Base-by-base conservation (phyloP, 2,797 vertebrate genomes). In the Eremophila alpestris region DNA sequence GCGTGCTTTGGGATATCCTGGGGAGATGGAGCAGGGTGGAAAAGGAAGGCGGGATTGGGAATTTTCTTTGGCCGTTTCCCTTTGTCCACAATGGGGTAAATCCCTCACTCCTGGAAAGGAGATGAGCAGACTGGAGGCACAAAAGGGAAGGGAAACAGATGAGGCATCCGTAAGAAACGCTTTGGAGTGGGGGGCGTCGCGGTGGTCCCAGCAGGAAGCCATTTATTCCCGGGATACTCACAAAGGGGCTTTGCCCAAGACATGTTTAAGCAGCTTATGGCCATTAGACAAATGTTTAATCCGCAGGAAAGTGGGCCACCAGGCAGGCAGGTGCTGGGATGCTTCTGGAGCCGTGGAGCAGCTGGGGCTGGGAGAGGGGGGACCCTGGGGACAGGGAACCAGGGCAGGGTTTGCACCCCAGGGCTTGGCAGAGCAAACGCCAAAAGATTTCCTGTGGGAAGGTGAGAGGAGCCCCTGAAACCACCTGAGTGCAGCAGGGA, bases 211-310 rank as follows among this genome's bases (percentile, higher is more conserved):
- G 93, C 83, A 69, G 85, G 80, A 60, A 79, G 38, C 63, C 77
- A 23, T 78, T 88, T 87, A 60, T 74, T 93, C 82, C 34, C 24
- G 0, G 56, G 32, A 46, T 1, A 1, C 54, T 76, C 55, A 48
- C 70, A 82, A 73, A 91, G 83, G 90, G 91, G 91, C 86, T 96
- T 96, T 95, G 77, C 83, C 80, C 80, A 93, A 91, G 88, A 90
- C 77, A 56, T 81, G 23, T 89, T 94, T 95, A 95, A 96, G 90
- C 95, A 70, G 95, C 90, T 95, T 96, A 90, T n/a, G 63, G 70
- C 63, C 90, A 92, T 94, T 76, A 96, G 90, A 89, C 16, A 27
- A 86, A 86, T 36, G 77, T 87, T 96, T 95, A 95, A 96, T 95
- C 94, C 84, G 85, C 70, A 65, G 94, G 30, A 86, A 96, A 95